Base-by-base conservation (phyloP, 2,113 vertebrate species). In the Larimichthys crocea region DNA sequence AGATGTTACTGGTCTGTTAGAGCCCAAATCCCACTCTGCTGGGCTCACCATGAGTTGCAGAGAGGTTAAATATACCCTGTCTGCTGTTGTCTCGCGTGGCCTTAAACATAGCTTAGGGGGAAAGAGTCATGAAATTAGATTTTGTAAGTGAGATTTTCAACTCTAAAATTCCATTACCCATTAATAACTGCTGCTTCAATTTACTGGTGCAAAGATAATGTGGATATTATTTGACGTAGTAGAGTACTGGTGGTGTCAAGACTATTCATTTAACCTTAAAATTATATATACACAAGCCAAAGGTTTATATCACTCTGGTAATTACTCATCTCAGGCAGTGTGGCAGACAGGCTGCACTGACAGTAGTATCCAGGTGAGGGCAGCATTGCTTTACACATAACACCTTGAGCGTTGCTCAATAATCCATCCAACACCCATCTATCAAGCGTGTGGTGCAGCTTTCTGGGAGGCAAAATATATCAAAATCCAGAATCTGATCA, bases 361-460 rank as follows among this genome's bases (percentile, higher is more conserved):
- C 19, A 4, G 2, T 0, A 0, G 1, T 0, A 5, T 57, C 91
- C 94, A 90, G 71, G 62, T 15, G 93, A 87, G 91, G 92, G 92
- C 91, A 95, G 89, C 85, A 86, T 92, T 77, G 87, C 80, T 85
- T 72, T 49, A 87, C 62, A 56, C 22, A 77, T 74, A 19, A 48
- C 2, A 11, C 17, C 46, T 16, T 20, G 5, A 74, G 66, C 0
- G 0, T 50, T 19, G 5, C 71, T 76, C 50, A 73, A 66, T 42
- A 61, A 82, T 73, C 20, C 62, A 62, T 26, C 26, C 60, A 70
- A 56, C 15, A 62, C 3, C 19, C 46, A 86, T 83, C 20, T 14
- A 84, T 85, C 83, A 79, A 10, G 15, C 17, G 16, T 14, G 66
- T 26, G 48, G 62, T 79, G 82, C 53, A 72, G 73, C 74, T 76